Percentiles rank a stretch among this genome's conserved stretches.
These are phyloP conservation scores for Nezara viridula DNA, from an alignment of 2,888 invertebrate genomes.

Conservation along the genomic window DNA sequence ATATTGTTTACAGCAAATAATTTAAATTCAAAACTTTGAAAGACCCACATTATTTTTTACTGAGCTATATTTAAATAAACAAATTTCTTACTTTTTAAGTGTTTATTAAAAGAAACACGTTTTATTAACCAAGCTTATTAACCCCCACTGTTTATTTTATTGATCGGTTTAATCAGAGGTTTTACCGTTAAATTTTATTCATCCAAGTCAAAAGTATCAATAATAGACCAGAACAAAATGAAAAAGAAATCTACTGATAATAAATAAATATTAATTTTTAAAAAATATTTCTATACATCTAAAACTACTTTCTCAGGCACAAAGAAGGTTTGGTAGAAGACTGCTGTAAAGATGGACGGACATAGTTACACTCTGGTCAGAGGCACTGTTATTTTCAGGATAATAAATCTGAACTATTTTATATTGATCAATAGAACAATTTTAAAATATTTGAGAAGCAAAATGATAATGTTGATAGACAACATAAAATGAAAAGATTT, in stretches of 20 bases:
- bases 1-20: neutral
- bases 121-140: too few relatives aligned
- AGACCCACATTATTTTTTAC: too few relatives aligned
- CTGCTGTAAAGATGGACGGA: constrained; percentile 44
- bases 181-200: neutral
- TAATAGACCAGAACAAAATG: neutral
- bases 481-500: neutral
- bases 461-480: neutral
- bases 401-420: neutral
- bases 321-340: constrained; percentile 48
- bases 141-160: neutral
- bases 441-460: neutral
- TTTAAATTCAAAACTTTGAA: neutral
- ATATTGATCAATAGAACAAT: neutral
- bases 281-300: neutral
- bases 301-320: constrained; percentile 13
- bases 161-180: neutral
- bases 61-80: too few relatives aligned
- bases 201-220: neutral
- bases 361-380: neutral
- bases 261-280: neutral
- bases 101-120: too few relatives aligned
- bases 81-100: too few relatives aligned
- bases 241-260: neutral
- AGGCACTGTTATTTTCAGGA: constrained; percentile 27